Percentiles rank a stretch among this genome's conserved stretches.
Evolutionary conservation across 2,888 invertebrate species (phyloP).

Genomic region (Dione vanillae): DNA sequence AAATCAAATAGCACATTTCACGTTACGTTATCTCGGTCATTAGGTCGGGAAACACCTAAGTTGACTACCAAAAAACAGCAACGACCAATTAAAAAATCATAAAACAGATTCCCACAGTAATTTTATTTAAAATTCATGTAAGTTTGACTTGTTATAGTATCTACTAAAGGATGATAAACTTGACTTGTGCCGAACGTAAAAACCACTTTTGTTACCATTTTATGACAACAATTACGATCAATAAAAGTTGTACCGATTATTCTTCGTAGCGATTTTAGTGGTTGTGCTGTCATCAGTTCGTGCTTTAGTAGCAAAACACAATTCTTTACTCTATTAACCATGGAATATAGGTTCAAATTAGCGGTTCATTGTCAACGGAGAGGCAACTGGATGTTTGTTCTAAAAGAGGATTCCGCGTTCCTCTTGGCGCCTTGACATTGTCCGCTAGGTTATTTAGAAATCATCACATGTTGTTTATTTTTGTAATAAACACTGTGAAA

Average conservation of each 20-base stretch:
- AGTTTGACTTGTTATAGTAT: constrained; percentile 62
- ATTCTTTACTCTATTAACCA: constrained; percentile 55
- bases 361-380: constrained; percentile 38
- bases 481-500: constrained; percentile 21
- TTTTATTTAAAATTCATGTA: constrained; percentile 58
- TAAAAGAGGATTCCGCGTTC: constrained; percentile 51
- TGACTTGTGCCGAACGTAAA: constrained; percentile 80
- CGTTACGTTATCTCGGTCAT: constrained; percentile 19
- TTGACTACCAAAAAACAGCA: constrained; percentile 53
- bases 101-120: constrained; percentile 76
- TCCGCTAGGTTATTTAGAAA: constrained; percentile 52
- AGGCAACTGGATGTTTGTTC: constrained; percentile 54
- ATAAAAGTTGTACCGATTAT: constrained; percentile 83
- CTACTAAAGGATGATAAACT: constrained; percentile 77
- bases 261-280: constrained; percentile 79
- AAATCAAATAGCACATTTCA: constrained; percentile 14
- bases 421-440: constrained; percentile 66
- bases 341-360: constrained; percentile 54
- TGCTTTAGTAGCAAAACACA: constrained; percentile 52
- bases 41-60: constrained; percentile 35
- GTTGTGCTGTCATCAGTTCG: constrained; percentile 75
- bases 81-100: constrained; percentile 75
- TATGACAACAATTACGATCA: constrained; percentile 84
- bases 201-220: constrained; percentile 83
- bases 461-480: constrained; percentile 46